Evolutionary conservation across 2,797 vertebrate genomes (phyloP).

Genomic region (Chaetodon trifasciatus): DNA sequence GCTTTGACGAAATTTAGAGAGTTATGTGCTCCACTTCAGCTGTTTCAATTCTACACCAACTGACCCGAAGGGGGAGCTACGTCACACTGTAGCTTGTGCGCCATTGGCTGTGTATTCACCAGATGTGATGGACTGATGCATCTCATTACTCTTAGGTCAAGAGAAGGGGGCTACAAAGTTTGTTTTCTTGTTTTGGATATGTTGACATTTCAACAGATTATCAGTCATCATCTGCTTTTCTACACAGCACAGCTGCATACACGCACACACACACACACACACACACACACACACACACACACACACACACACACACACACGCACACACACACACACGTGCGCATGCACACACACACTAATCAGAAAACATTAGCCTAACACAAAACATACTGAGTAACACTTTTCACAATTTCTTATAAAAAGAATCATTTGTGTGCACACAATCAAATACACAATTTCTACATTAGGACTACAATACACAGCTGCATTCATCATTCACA

Average conservation of each 20-base stretch:
- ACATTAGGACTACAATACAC: background rate
- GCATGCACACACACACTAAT: background rate
- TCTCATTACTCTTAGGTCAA: constrained; percentile 7
- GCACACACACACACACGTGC: background rate
- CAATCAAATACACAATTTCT: constrained; percentile 1
- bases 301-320: background rate
- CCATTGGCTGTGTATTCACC: constrained; percentile 2
- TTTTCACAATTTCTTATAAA: background rate
- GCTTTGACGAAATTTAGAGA: background rate
- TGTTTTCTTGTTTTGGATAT: constrained; percentile 36
- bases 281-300: background rate
- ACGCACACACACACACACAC: background rate
- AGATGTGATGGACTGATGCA: constrained; percentile 7
- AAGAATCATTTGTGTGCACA: background rate
- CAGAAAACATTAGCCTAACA: background rate
- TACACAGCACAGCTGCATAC: constrained; percentile 9
- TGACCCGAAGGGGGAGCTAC: constrained; percentile 58
- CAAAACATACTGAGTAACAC: background rate
- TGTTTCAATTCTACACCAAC: background rate
- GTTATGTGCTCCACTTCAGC: background rate
- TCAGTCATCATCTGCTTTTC: constrained; percentile 29
- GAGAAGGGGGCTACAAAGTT: background rate
- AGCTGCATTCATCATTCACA: constrained; percentile 6
- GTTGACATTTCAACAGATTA: constrained; percentile 15
- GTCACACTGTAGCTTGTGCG: background rate